Base-by-base conservation (phyloP, 2,888 invertebrate species). In the Zaprionus lineosus region DNA sequence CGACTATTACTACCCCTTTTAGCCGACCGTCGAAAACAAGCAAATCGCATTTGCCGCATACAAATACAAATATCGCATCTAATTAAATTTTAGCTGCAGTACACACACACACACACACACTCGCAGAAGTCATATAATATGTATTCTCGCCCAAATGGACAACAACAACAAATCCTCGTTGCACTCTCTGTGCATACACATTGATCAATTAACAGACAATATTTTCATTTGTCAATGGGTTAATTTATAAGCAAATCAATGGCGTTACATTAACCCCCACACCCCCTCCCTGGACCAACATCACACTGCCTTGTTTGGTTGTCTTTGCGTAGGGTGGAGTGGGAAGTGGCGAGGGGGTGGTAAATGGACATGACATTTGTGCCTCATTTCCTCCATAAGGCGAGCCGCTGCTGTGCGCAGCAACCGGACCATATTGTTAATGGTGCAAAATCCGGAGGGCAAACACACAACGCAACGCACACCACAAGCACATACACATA, bases 151-250 rank as follows among this genome's bases (percentile, higher is more conserved):
- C 67, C 37, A 59, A 52, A 39, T 34, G 19, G 29, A 28, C 50
- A 66, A 43, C 55, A 48, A 29, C 46, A 59, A 37, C 36, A 26
- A 18, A n/a, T n/a, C n/a, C 53, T 21, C 18, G 34, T 15, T 53
- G 67, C 66, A 70, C 82, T 63, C 72, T 47, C 66, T 63, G 48
- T 84, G 84, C 83, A 84, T 86, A 84, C 82, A 86, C 88, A 88
- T 88, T 88, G 89, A 89, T 90, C 88, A 89, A 89, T 90, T 89
- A 89, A 89, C 89, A 89, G 86, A 87, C 88, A 87, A 89, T 90
- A 89, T 86, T 88, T 89, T 88, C 89, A 89, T 89, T 89, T 89
- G 89, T 88, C 89, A 89, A 88, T 88, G 85, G 84, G 83, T 84
- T 86, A 87, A 88, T 89, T 89, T 89, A 89, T 88, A 81, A 74